Percentiles rank a stretch among this genome's conserved stretches.
Conservation (phyloP, 2,113 vertebrate species). For the Caloenas nicobarica region DNA sequence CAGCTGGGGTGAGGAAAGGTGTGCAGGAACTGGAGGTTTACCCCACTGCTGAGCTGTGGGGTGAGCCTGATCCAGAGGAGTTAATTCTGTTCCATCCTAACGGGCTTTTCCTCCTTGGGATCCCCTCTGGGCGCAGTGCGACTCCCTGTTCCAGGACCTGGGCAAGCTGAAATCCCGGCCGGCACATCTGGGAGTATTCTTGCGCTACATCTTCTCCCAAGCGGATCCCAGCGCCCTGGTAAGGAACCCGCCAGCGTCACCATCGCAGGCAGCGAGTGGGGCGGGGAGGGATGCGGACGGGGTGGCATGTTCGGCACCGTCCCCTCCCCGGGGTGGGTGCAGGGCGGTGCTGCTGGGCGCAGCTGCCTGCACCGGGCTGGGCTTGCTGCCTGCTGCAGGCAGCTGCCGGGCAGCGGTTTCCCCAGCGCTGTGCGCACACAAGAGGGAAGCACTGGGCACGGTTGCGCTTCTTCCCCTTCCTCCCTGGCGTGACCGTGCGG, state of each 20-base stretch:
- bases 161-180: slow-evolving; percentile 85
- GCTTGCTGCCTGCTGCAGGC: too few species aligned
- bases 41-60: not conserved
- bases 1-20: not conserved
- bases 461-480: too few species aligned
- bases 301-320: rapidly evolving
- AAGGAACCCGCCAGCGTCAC: not conserved
- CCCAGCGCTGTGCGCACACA: too few species aligned
- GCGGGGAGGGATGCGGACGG: rapidly evolving
- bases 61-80: rapidly evolving
- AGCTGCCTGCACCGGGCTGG: too few species aligned
- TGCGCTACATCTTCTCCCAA: slow-evolving; percentile 92
- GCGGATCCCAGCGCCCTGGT: slow-evolving; percentile 92
- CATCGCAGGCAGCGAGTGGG: not conserved
- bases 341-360: not conserved
- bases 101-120: not conserved
- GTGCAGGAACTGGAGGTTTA: not conserved
- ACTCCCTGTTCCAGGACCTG: slow-evolving; percentile 89
- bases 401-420: too few species aligned
- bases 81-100: not conserved
- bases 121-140: slow-evolving; percentile 72
- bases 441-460: too few species aligned
- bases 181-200: slow-evolving; percentile 88
- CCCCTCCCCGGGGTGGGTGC: too few species aligned
- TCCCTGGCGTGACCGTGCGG: too few species aligned